phyloP scores from a whole-genome alignment of 35 echinoderm and acorn worm genomes.

The Ophioderma brevispina region DNA sequence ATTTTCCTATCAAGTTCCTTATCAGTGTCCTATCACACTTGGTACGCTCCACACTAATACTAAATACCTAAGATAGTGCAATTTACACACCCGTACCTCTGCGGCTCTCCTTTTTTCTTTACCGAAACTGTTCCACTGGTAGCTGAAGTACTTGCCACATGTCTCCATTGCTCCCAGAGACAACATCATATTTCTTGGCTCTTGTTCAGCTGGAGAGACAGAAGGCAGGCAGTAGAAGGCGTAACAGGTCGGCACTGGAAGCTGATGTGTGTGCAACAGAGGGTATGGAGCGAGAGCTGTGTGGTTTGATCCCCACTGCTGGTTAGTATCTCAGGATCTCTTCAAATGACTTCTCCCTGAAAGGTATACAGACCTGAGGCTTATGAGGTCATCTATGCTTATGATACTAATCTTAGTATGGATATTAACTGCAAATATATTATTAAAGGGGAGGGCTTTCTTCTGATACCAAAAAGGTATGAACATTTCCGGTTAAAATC shows the following conservation, averaged over 20 bases:
- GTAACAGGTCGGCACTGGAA: slow-evolving; percentile 60
- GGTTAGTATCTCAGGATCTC: slow-evolving; percentile 1
- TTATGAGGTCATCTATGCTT: too few relatives aligned
- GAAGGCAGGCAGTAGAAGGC: slow-evolving; percentile 80
- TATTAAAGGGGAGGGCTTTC: too few relatives aligned
- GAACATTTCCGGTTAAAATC: too few relatives aligned
- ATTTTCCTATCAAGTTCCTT: too few relatives aligned
- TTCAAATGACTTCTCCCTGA: slow-evolving; percentile 31
- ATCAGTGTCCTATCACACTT: too few relatives aligned
- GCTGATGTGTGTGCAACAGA: background rate
- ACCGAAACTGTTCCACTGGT: slow-evolving; percentile 70
- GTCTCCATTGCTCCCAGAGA: slow-evolving; percentile 62
- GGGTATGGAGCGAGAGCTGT: background rate
- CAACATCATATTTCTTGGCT: slow-evolving; percentile 55
- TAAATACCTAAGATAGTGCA: too few relatives aligned
- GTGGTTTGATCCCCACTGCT: background rate
- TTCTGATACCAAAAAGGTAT: too few relatives aligned
- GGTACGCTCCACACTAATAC: too few relatives aligned
- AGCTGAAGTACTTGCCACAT: slow-evolving; percentile 61
- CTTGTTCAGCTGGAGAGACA: slow-evolving; percentile 88
- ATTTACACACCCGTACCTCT: too few relatives aligned
- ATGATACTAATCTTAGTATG: too few relatives aligned
- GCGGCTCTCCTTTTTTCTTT: slow-evolving; percentile 25
- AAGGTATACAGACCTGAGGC: too few relatives aligned
- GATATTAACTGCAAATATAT: too few relatives aligned